phyloP scores from a whole-genome alignment of 2,888 invertebrate genomes.

The Anagyrus pseudococci region DNA sequence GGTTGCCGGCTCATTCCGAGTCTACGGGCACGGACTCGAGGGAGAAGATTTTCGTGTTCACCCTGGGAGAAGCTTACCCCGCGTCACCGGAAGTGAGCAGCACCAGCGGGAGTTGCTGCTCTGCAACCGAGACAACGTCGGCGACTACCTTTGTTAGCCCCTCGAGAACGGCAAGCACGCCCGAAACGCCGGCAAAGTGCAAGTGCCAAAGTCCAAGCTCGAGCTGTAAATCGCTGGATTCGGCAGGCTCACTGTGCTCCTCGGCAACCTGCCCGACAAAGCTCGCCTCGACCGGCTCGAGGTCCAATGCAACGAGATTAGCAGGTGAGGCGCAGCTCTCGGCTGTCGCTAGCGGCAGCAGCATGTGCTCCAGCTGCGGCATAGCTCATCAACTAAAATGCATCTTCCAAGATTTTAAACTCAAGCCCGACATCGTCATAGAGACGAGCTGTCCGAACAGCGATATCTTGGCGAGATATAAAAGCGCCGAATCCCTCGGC shows the following conservation, averaged over 20 bases:
- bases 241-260: no score
- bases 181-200: no score
- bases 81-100: background rate
- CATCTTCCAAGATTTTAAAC: slow-evolving; percentile 50
- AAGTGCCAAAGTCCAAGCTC: no score
- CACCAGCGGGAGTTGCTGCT: background rate
- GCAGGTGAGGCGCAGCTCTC: background rate
- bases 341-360: slow-evolving; percentile 1
- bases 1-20: no score
- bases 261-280: no score
- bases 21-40: no score
- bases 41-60: background rate
- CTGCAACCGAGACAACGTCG: background rate
- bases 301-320: background rate
- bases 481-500: background rate
- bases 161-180: no score
- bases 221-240: no score
- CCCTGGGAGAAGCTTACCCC: background rate
- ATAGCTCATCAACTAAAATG: slow-evolving; percentile 43
- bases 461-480: slow-evolving; percentile 20
- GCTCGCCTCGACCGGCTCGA: background rate
- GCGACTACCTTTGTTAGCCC: no score
- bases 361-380: slow-evolving; percentile 30
- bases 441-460: slow-evolving; percentile 65
- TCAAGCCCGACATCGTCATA: slow-evolving; percentile 65